Evolutionary conservation across 64 coral and sea anemone genomes (phyloP), one percentile per base, ranked within the genome.

Genomic region (Porites australiensis): DNA sequence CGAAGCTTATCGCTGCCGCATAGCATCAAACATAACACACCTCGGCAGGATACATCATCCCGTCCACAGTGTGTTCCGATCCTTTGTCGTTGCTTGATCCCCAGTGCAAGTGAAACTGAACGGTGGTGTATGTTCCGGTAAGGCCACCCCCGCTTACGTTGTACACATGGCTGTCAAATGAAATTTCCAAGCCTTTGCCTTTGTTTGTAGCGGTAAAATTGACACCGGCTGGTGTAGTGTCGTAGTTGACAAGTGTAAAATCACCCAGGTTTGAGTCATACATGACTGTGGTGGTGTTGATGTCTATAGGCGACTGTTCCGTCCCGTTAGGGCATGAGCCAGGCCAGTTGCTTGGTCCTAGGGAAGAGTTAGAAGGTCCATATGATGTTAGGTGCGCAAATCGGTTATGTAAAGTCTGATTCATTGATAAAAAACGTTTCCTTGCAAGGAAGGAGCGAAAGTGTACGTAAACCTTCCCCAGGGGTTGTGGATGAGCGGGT

Each of bases 51-150:
- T 58, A 93, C 15, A n/a, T 18, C 3, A 23, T 59, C 2, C 73
- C 82, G 46, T 93, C 14, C 16, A 87, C 4, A 8, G 21, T 53
- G 20, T 93, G 83, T 45, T 93, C 91, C 13, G 91, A 86, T 46
- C 91, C 91, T 62, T 87, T 44, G 0, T 3, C 20, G 45, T 86
- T 21, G 11, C 4, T 16, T 19, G 70, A 57, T 48, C 91, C 91
- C 91, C 91, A 93, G 75, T 93, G 91, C 11, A 93, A 44, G 51
- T 93, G 91, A 59, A 93, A 71, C 72, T 86, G 82, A 2, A 62
- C 52, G 2, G 82, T 86, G 2, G 70, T 86, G 51, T 65, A 93
- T 15, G 58, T 87, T 4, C 27, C 83, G 0, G 2, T 1, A 5
- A 93, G 70, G 5, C 23, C 74, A 23, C 91, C 91, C 6, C 70